phyloP scores from a whole-genome alignment of 2,888 invertebrate genomes.

The Trachelus troglodyta region DNA sequence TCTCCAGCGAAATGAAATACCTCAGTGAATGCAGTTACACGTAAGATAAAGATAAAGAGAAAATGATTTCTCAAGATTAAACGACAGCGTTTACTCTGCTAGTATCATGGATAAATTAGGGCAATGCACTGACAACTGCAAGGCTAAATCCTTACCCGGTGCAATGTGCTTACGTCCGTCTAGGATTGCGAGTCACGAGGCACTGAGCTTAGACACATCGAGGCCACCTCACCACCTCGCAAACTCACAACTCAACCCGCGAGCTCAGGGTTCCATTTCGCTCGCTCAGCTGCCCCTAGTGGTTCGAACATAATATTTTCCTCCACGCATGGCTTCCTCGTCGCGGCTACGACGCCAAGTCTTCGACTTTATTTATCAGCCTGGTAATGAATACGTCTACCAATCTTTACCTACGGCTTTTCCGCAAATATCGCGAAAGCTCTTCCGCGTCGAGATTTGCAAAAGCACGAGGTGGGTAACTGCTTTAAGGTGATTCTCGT shows the following conservation, averaged over 20 bases:
- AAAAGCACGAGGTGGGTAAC: neutral
- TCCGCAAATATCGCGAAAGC: neutral
- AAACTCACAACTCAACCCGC: constrained; percentile 41
- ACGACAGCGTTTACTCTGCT: neutral
- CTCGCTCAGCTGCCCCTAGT: neutral
- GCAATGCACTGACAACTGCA: constrained; percentile 19
- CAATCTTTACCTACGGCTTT: neutral
- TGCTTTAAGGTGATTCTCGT: neutral
- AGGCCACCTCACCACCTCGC: constrained; percentile 52
- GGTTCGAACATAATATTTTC: constrained; percentile 34
- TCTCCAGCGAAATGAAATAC: neutral
- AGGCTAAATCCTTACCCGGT: constrained; percentile 28
- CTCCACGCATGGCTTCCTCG: constrained; percentile 13
- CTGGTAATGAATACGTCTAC: neutral
- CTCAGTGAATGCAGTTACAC: neutral
- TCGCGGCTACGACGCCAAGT: neutral
- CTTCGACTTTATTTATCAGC: neutral
- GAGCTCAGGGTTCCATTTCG: constrained; percentile 31
- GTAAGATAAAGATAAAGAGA: neutral
- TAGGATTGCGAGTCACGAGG: constrained; percentile 59
- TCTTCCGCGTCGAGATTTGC: neutral
- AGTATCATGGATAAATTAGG: neutral
- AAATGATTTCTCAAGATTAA: neutral
- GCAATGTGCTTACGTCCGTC: constrained; percentile 47
- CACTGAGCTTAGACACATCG: constrained; percentile 60